Conservation (phyloP, 2,797 vertebrate species). For the Phataginus tricuspis region DNA sequence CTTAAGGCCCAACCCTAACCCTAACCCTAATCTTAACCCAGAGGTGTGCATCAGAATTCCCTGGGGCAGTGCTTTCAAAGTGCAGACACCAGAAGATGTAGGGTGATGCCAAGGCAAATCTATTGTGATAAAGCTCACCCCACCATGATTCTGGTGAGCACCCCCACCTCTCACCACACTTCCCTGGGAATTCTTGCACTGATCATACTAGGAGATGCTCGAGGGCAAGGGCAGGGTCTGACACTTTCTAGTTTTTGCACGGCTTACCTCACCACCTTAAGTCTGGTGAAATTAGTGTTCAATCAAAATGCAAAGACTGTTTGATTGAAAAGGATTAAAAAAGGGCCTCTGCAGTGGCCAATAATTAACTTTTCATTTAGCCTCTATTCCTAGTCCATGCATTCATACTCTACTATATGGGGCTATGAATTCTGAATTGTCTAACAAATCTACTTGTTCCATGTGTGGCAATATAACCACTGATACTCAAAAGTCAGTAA, state of each 20-base stretch:
- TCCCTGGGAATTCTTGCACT: not conserved
- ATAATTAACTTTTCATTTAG: constrained; percentile 21
- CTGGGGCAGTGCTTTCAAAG: not conserved
- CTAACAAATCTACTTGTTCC: not conserved
- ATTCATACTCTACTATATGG: not conserved
- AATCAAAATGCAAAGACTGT: not conserved
- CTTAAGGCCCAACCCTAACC: not conserved
- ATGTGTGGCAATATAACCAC: not conserved
- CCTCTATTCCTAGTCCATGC: not conserved
- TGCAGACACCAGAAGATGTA: not conserved
- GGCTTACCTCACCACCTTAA: not conserved
- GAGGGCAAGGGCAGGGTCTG: not conserved
- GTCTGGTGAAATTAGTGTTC: not conserved
- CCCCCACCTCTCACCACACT: not conserved
- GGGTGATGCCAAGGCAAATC: not conserved
- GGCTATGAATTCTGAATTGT: constrained; percentile 13
- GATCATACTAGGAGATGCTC: not conserved
- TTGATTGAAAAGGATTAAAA: not conserved
- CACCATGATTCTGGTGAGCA: not conserved
- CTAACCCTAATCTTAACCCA: not conserved
- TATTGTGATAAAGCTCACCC: not conserved
- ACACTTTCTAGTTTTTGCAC: not conserved
- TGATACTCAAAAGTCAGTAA: not conserved
- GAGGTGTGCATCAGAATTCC: not conserved
- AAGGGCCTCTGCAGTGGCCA: not conserved